Conservation (phyloP, 2,888 invertebrate genomes). For the Iselma pallidipennis region DNA sequence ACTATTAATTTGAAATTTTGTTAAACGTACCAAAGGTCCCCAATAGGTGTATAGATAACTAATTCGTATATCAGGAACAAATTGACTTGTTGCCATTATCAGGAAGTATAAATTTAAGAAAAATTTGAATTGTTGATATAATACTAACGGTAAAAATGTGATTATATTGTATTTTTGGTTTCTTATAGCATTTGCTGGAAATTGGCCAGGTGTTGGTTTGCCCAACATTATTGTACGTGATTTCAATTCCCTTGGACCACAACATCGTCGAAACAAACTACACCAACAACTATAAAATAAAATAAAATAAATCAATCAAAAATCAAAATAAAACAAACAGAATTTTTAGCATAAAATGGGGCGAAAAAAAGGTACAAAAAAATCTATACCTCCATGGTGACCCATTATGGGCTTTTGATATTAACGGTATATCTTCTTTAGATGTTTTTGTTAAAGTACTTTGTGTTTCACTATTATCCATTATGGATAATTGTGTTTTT, state of each 20-base stretch:
- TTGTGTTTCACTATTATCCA: slow-evolving; percentile 54
- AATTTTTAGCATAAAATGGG: slow-evolving; percentile 2
- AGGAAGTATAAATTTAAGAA: slow-evolving; percentile 98
- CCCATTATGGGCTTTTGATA: slow-evolving; percentile 65
- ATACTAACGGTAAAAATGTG: slow-evolving; percentile 86
- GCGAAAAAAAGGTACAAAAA: slow-evolving; percentile 39
- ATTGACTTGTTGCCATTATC: slow-evolving; percentile 97
- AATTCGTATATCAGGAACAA: slow-evolving; percentile 94
- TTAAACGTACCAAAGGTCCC: slow-evolving; percentile 83
- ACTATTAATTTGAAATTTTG: not conserved
- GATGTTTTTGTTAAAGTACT: slow-evolving; percentile 53
- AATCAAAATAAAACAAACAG: not conserved
- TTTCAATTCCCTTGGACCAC: slow-evolving; percentile 73
- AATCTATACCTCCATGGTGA: slow-evolving; percentile 57
- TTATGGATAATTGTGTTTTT: slow-evolving; percentile 28
- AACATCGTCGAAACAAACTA: slow-evolving; percentile 73
- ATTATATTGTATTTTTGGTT: slow-evolving; percentile 98
- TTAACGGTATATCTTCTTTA: slow-evolving; percentile 72
- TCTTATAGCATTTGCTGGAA: slow-evolving; percentile 93
- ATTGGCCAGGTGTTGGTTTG: slow-evolving; percentile 77
- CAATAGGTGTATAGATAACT: slow-evolving; percentile 99
- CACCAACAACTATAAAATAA: slow-evolving; percentile 71
- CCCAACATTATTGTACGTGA: slow-evolving; percentile 80
- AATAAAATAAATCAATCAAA: slow-evolving; percentile 5
- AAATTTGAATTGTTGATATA: slow-evolving; percentile 98